A percentile compares a stretch with the other conserved stretches of the same genome.
Conservation (phyloP, 2,888 invertebrate genomes). For the Ptilodon capucinus region DNA sequence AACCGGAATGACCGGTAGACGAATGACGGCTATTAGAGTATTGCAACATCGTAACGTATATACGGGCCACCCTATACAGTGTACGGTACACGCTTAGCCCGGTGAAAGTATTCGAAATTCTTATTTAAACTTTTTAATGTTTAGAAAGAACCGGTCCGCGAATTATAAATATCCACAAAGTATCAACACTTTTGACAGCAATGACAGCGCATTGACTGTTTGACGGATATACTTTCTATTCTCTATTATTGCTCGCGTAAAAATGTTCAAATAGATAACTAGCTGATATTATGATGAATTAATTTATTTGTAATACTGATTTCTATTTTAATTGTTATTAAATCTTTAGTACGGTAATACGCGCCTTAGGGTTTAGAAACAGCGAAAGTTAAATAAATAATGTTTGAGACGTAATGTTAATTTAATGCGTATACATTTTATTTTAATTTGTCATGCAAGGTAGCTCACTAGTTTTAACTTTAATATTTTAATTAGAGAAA, state of each 20-base stretch:
- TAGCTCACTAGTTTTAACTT: neutral
- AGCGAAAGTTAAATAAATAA: neutral
- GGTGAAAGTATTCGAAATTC: conserved; percentile 52
- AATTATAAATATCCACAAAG: conserved; percentile 32
- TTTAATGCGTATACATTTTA: neutral
- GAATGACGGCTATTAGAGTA: conserved; percentile 41
- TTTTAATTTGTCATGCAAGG: neutral
- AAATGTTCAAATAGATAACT: conserved; percentile 9
- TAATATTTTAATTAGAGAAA: conserved; percentile 13
- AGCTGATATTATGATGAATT: too few relatives aligned
- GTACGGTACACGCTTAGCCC: conserved; percentile 12
- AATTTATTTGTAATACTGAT: too few relatives aligned
- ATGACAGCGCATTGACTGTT: conserved; percentile 22
- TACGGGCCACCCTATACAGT: conserved; percentile 16
- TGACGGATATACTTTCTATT: conserved; percentile 10
- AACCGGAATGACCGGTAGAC: conserved; percentile 47
- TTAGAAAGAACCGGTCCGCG: conserved; percentile 39
- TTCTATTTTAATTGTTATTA: too few relatives aligned
- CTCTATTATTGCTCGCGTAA: neutral
- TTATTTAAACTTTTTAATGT: too few relatives aligned
- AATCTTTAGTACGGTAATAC: too few relatives aligned
- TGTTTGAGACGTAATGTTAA: neutral
- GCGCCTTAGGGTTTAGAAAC: too few relatives aligned
- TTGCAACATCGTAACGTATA: conserved; percentile 26
- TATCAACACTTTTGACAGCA: conserved; percentile 31